phyloP scores from a whole-genome alignment of 1,140 invertebrate species.

The Drosophila suzukii region DNA sequence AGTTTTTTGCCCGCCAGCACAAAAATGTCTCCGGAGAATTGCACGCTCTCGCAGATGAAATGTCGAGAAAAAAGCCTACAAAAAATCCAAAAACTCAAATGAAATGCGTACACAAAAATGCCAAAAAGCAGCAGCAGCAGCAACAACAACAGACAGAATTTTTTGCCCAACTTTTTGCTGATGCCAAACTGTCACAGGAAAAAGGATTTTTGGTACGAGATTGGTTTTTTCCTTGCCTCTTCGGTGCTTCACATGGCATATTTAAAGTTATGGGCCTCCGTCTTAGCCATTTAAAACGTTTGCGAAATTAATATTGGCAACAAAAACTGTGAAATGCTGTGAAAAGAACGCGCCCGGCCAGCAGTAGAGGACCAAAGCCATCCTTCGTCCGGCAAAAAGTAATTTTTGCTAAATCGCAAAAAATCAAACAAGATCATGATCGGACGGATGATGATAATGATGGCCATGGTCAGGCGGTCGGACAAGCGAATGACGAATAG shows the following conservation, averaged over 20 bases:
- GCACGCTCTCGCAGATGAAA: constrained; percentile 61
- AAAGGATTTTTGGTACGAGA: constrained; percentile 57
- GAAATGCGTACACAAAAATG: constrained; percentile 70
- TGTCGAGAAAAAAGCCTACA: constrained; percentile 40
- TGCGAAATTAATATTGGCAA: constrained; percentile 81
- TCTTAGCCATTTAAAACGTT: constrained; percentile 80
- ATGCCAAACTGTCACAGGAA: constrained; percentile 63
- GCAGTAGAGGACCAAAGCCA: constrained; percentile 29
- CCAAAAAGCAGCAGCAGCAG: constrained; percentile 42
- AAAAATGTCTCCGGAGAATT: constrained; percentile 80
- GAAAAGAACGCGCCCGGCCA: constrained; percentile 77
- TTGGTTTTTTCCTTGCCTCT: constrained; percentile 18
- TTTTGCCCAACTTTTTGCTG: constrained; percentile 41
- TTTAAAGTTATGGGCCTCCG: constrained; percentile 74
- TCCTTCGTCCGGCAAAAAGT: constrained; percentile 54
- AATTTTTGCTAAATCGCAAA: constrained; percentile 70
- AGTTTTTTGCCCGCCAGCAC: constrained; percentile 64
- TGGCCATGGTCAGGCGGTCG: constrained; percentile 35
- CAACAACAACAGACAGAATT: constrained; percentile 35
- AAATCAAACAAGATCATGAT: constrained; percentile 54
- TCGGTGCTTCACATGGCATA: constrained; percentile 55
- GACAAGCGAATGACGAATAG: constrained; percentile 84
- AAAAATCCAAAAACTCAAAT: constrained; percentile 43
- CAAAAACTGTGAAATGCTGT: constrained; percentile 82
- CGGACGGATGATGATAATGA: constrained; percentile 26